Base-by-base conservation (phyloP, 2,888 invertebrate species). In the Schrankia costaestrigalis region DNA sequence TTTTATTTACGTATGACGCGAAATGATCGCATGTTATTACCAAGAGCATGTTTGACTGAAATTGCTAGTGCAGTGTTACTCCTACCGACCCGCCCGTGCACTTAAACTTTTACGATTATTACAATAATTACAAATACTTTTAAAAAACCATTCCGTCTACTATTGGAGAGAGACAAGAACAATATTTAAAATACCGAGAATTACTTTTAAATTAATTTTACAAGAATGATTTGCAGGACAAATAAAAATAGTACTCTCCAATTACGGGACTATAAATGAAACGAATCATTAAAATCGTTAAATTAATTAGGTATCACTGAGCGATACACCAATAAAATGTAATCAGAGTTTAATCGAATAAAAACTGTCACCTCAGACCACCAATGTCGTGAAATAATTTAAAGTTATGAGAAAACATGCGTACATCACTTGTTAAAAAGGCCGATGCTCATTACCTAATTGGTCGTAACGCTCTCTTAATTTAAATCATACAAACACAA, bases 381-480 rank as follows among this genome's bases (percentile, higher is more conserved):
- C 71, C 72, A 48, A 45, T 57, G 58, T 48, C 37, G 62, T 45
- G 35, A 52, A 53, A 55, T 46, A 46, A 53, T 54, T 43, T 39
- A 44, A 52, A 41, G 43, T 42, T 48, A 62, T 48, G 54, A n/a
- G n/a, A 46, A 57, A 60, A 63, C 53, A 56, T 36, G 39, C 47
- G 52, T 56, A 40, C 46, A 50, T 65, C 61, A 52, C 51, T 53
- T 56, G 57, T 60, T 59, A 65, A 63, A 49, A 60, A 66, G 51
- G 57, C 57, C 46, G 41, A 45, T 55, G 46, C 55, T 70, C 59
- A 67, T 73, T 70, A 66, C 63, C 47, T 71, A 75, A 76, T 76
- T 77, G 70, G 69, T 52, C 50, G 52, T 64, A 74, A 77, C 72
- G 75, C 61, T 51, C 71, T 72, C 77, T 78, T 78, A 74, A 79